Evolutionary conservation across 1,140 invertebrate species (phyloP).

Genomic region (Drosophila sechellia): DNA sequence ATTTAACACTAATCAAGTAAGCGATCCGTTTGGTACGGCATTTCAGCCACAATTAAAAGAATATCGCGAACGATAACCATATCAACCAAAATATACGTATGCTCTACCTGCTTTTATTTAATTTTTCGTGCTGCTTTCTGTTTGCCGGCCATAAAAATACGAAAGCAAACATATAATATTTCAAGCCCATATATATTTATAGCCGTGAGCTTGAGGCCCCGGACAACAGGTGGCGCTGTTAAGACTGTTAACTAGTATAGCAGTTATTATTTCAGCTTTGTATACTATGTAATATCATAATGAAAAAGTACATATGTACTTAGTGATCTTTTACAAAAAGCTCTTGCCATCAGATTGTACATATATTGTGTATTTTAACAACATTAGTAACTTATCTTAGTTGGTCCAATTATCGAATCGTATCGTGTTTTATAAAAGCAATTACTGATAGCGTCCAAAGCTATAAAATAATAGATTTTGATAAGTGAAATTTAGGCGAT

Average conservation of each 20-base stretch:
- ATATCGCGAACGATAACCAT: conserved; percentile 21
- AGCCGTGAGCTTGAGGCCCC: neutral
- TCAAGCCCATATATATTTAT: conserved; percentile 13
- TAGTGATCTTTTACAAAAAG: too few species aligned
- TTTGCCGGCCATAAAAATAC: conserved; percentile 23
- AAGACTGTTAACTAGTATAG: neutral
- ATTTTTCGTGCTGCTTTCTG: conserved; percentile 18
- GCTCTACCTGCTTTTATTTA: conserved; percentile 7
- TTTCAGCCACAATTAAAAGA: conserved; percentile 24
- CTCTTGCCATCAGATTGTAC: neutral
- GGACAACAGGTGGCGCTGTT: conserved; percentile 1
- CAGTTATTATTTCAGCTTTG: too few species aligned
- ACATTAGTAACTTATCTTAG: neutral
- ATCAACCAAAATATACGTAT: conserved; percentile 18
- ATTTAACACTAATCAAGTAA: conserved; percentile 2
- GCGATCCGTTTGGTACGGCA: neutral
- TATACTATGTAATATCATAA: too few species aligned
- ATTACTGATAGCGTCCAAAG: neutral
- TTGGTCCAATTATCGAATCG: neutral
- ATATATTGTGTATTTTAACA: neutral
- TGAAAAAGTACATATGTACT: too few species aligned
- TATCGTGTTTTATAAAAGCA: neutral
- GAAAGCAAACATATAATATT: conserved; percentile 1
- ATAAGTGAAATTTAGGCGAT: neutral
- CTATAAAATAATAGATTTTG: neutral